These are phyloP conservation scores for Cyclopterus lumpus DNA, from an alignment of 2,797 vertebrate species.

Conservation along the genomic window DNA sequence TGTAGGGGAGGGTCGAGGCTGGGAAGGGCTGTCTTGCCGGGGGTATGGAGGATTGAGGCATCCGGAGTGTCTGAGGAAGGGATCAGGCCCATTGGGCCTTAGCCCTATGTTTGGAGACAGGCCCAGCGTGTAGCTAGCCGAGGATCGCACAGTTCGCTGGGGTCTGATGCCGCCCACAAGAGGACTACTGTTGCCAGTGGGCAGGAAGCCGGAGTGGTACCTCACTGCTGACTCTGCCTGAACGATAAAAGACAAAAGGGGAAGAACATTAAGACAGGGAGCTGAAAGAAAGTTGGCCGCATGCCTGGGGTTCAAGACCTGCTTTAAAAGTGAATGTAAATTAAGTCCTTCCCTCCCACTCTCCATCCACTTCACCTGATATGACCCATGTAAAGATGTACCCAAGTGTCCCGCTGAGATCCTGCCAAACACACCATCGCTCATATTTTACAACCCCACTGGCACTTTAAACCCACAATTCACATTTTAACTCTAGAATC, in stretches of 20 bases:
- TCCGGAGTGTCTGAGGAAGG: conserved; percentile 85
- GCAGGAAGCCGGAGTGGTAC: conserved; percentile 82
- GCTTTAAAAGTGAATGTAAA: conserved; percentile 70
- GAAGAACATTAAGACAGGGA: conserved; percentile 27
- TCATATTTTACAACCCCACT: conserved; percentile 62
- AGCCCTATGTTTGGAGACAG: conserved; percentile 86
- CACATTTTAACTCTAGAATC: conserved; percentile 56
- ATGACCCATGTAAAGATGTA: conserved; percentile 46
- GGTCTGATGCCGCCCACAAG: conserved; percentile 79
- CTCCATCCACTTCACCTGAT: conserved; percentile 59
- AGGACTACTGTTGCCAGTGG: conserved; percentile 85
- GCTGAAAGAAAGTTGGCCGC: conserved; percentile 51
- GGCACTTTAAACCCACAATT: conserved; percentile 64
- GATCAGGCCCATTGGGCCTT: conserved; percentile 80
- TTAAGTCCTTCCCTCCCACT: conserved; percentile 54
- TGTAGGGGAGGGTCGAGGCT: conserved; percentile 90
- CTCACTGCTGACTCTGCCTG: conserved; percentile 83
- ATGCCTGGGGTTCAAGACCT: conserved; percentile 50
- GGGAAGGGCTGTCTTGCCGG: conserved; percentile 86
- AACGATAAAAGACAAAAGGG: conserved; percentile 43
- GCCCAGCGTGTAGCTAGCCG: conserved; percentile 86
- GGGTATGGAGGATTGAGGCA: conserved; percentile 84
- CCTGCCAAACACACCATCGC: conserved; percentile 62
- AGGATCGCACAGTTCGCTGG: conserved; percentile 83
- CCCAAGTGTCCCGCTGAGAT: conserved; percentile 46